These are phyloP conservation scores for Carduelis carduelis DNA, from an alignment of 2,797 vertebrate genomes.

Conservation along the genomic window DNA sequence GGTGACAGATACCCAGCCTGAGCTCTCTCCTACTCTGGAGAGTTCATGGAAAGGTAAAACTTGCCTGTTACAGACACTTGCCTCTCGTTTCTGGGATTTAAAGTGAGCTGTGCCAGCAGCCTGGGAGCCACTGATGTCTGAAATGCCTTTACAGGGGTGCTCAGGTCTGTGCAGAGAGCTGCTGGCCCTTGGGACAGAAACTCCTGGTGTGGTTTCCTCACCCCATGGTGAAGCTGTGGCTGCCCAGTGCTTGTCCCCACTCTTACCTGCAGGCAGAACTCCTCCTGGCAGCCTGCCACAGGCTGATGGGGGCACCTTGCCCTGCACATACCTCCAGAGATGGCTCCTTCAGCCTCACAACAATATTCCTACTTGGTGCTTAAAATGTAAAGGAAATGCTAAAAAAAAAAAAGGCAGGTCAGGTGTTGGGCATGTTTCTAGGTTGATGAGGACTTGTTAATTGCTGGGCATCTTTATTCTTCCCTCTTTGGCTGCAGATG, in stretches of 20 bases:
- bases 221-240: background rate
- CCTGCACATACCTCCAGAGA: background rate
- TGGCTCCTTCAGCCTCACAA: background rate
- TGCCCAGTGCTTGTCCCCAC: background rate
- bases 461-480: background rate
- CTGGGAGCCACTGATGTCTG: background rate
- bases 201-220: background rate
- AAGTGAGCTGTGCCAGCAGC: background rate
- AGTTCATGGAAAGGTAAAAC: conserved; percentile 69
- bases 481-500: background rate
- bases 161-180: background rate
- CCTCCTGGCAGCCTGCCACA: background rate
- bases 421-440: background rate
- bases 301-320: background rate
- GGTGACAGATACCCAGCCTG: conserved; percentile 12
- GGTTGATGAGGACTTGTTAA: background rate
- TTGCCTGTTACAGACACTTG: background rate
- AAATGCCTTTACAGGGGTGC: background rate
- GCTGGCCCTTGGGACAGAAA: background rate
- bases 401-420: background rate
- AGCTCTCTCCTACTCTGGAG: conserved; percentile 7
- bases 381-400: background rate
- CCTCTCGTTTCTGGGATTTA: background rate
- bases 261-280: background rate
- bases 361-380: rapidly evolving